A percentile compares a stretch with the other conserved stretches of the same genome.
Evolutionary conservation across 1,140 invertebrate genomes (phyloP).

Genomic region (Leptopilina clavipes): DNA sequence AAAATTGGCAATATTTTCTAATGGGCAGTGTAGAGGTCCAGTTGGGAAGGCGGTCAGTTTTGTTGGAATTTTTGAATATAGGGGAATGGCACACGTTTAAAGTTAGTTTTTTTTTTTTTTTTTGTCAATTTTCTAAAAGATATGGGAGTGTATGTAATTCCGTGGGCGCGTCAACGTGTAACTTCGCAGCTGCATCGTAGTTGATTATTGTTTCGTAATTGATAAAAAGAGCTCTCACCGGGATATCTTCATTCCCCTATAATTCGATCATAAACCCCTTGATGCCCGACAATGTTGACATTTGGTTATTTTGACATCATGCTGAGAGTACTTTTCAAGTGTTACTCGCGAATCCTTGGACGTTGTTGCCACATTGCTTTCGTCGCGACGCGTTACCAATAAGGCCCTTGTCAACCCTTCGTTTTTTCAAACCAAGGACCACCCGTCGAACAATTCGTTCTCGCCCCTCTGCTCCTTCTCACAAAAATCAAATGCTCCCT

Average conservation of each 20-base stretch:
- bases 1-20: slow-evolving; percentile 59
- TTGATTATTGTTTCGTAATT: slow-evolving; percentile 58
- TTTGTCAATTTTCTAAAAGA: neutral
- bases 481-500: slow-evolving; percentile 18
- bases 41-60: slow-evolving; percentile 52
- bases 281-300: slow-evolving; percentile 66
- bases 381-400: slow-evolving; percentile 28
- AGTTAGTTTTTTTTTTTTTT: neutral
- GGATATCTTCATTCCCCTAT: slow-evolving; percentile 58
- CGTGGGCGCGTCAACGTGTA: slow-evolving; percentile 38
- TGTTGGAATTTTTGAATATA: slow-evolving; percentile 36
- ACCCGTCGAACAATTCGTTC: slow-evolving; percentile 50
- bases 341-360: slow-evolving; percentile 48
- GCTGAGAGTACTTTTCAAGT: slow-evolving; percentile 54
- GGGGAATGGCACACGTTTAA: slow-evolving; percentile 28
- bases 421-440: slow-evolving; percentile 51
- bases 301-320: slow-evolving; percentile 70
- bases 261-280: slow-evolving; percentile 70
- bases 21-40: slow-evolving; percentile 54
- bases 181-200: slow-evolving; percentile 53
- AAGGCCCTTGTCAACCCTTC: slow-evolving; percentile 26
- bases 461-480: slow-evolving; percentile 16
- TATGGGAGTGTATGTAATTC: slow-evolving; percentile 26
- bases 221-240: slow-evolving; percentile 59
- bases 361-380: slow-evolving; percentile 39